These are phyloP conservation scores for Hydrophis major DNA, from an alignment of 2,797 vertebrate genomes.

Conservation along the genomic window DNA sequence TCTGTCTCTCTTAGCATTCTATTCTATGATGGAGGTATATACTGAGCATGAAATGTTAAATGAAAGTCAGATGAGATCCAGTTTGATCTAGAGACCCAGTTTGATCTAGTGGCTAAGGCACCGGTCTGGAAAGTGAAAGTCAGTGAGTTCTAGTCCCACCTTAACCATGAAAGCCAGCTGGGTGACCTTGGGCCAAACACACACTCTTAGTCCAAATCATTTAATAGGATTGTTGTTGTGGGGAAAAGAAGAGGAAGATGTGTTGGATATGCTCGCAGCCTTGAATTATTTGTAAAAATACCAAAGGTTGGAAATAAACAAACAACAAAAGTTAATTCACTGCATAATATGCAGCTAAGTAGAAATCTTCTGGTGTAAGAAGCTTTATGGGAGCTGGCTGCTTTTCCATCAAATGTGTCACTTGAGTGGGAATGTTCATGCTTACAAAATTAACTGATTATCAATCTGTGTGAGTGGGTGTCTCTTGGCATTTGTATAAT, in stretches of 20 bases:
- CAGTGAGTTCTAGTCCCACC: neutral
- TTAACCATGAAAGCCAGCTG: neutral
- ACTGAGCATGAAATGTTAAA: neutral
- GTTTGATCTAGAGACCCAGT: neutral
- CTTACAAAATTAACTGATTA: neutral
- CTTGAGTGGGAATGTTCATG: neutral
- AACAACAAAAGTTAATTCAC: neutral
- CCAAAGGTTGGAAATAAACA: neutral
- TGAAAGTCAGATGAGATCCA: too few species aligned
- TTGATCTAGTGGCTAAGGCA: neutral
- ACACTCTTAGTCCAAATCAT: neutral
- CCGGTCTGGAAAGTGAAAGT: neutral
- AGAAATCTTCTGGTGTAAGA: neutral
- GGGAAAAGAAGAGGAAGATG: neutral
- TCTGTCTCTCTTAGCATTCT: neutral
- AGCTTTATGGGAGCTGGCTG: neutral
- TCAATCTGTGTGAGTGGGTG: fast-evolving
- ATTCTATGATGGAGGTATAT: neutral
- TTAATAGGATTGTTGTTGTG: neutral
- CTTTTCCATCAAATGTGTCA: neutral
- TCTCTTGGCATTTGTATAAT: neutral
- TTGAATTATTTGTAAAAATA: neutral
- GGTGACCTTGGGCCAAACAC: neutral
- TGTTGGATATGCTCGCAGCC: neutral
- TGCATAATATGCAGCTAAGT: neutral